A percentile compares a stretch with the other conserved stretches of the same genome.
Conservation (phyloP, 2,888 invertebrate species). For the Drosophila emarginata region DNA sequence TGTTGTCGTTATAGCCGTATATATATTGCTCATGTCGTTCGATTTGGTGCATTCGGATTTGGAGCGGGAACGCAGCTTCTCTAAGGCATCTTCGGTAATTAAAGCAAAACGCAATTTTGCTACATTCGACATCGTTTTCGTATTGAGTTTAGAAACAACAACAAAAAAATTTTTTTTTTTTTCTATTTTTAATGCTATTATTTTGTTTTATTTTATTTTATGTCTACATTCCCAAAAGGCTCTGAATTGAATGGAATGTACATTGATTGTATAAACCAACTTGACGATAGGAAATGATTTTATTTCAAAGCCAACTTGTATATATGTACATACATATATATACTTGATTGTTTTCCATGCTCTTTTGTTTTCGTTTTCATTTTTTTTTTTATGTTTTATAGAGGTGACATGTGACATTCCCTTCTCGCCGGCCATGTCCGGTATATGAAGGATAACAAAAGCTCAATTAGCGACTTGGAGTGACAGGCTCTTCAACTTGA, state of each 20-base stretch:
- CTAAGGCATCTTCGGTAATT: conserved; percentile 49
- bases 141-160: background rate
- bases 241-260: conserved; percentile 2
- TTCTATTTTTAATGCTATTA: background rate
- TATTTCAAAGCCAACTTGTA: conserved; percentile 17
- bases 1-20: conserved; percentile 21
- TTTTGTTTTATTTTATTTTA: background rate
- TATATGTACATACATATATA: too few species aligned
- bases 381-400: conserved; percentile 40
- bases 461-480: conserved; percentile 18
- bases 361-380: conserved; percentile 51
- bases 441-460: background rate
- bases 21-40: conserved; percentile 25
- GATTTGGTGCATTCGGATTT: background rate
- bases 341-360: conserved; percentile 14
- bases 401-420: conserved; percentile 66
- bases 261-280: background rate
- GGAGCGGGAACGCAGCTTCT: conserved; percentile 27
- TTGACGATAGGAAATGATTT: background rate
- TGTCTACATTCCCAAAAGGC: background rate
- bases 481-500: conserved; percentile 14
- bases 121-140: conserved; percentile 13
- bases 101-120: conserved; percentile 52
- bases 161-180: background rate
- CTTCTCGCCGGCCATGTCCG: conserved; percentile 2